Evolutionary conservation across 92 coral and sea anemone genomes (phyloP).

Genomic region (Meandrina meandrites): DNA sequence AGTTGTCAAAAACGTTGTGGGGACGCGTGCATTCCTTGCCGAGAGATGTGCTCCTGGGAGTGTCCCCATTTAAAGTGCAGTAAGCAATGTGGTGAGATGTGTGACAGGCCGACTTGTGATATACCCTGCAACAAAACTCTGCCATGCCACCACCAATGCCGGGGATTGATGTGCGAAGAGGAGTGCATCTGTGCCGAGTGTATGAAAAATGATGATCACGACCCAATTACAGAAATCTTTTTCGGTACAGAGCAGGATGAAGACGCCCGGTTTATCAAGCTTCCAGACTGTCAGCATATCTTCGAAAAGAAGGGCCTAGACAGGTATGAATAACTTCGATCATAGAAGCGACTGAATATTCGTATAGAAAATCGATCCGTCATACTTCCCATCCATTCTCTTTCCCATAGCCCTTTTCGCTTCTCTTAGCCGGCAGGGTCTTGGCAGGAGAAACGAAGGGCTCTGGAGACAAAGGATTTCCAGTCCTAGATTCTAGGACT

Average conservation of each 20-base stretch:
- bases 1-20: constrained; percentile 62
- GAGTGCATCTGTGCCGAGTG: constrained; percentile 77
- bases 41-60: constrained; percentile 70
- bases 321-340: too few species aligned
- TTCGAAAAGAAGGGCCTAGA: constrained; percentile 79
- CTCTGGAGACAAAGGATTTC: too few species aligned
- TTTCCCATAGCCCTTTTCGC: too few species aligned
- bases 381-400: too few species aligned
- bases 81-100: constrained; percentile 70
- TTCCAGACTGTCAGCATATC: constrained; percentile 80
- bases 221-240: constrained; percentile 59
- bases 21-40: constrained; percentile 70
- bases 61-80: constrained; percentile 73
- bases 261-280: constrained; percentile 72
- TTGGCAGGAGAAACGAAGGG: too few species aligned
- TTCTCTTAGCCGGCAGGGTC: too few species aligned
- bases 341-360: too few species aligned
- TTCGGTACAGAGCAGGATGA: constrained; percentile 74
- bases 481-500: too few species aligned
- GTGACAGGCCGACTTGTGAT: constrained; percentile 84
- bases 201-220: constrained; percentile 33
- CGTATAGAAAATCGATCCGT: too few species aligned
- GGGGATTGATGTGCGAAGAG: constrained; percentile 74
- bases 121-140: constrained; percentile 57
- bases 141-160: constrained; percentile 59